Evolutionary conservation across 2,888 invertebrate genomes (phyloP), one percentile per base, ranked within the genome.

Genomic region (Dasypolia templi): DNA sequence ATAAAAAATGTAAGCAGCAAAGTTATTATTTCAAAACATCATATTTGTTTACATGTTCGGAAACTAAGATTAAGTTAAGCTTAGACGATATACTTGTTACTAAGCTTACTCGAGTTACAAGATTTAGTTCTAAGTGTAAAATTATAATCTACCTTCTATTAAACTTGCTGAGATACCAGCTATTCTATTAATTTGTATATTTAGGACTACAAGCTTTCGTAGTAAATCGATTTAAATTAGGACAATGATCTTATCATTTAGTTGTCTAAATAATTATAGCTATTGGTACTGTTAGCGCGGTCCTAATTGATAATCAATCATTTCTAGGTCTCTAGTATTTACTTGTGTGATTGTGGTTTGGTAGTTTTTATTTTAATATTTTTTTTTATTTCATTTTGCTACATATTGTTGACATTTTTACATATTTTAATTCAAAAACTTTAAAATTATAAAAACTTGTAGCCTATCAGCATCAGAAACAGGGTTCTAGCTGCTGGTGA

Each of bases 51-150:
- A 32, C 14, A 14, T n/a, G 9, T 32, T 63, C 11, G 9, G 29
- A 22, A 46, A 17, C 22, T 46, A 22, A 19, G 26, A 19, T 22
- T 29, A 64, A 56, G 59, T 75, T 59, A 67, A 66, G 22, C 32
- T 61, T 39, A 39, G 46, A 49, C 51, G 29, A 55, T 83, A 79
- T 79, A 63, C 29, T 63, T n/a, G 51, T 66, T 39, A 22, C n/a
- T 58, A 32, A 63, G 42, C 61, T 58, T 26, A 29, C 69, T 46
- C 4, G n/a, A n/a, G 58, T 58, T 49, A 55, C 35, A 61, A 81
- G 53, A 81, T 81, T 80, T 81, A 61, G 56, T 56, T 64, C 64
- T 26, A 51, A 61, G 44, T 53, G 14, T 14, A 56, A 53, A 65
- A 66, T 79, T 73, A 65, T n/a, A 39, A 67, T n/a, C 17, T 53